A percentile compares a stretch with the other conserved stretches of the same genome.
Evolutionary conservation across 2,888 invertebrate species (phyloP).

Genomic region (Torymus auratus): DNA sequence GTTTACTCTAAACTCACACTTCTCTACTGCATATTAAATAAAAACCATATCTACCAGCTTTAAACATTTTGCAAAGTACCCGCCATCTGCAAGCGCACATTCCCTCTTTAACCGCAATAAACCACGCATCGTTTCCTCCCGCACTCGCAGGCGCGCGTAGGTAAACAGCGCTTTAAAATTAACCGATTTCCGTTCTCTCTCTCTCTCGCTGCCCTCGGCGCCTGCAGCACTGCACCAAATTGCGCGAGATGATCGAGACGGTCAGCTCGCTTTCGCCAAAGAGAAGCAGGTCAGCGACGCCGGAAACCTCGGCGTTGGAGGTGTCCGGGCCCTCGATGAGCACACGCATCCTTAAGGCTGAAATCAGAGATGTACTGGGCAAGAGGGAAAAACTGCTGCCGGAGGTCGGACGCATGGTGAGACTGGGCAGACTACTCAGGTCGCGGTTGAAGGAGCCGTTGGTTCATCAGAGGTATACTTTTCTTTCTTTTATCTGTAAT

Average conservation of each 20-base stretch:
- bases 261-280: conserved; percentile 70
- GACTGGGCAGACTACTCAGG: conserved; percentile 83
- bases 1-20: no score
- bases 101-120: no score
- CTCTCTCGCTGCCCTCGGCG: background rate
- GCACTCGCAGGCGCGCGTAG: background rate
- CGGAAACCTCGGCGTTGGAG: background rate
- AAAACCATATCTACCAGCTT: no score
- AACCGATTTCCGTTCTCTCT: conserved; percentile 20
- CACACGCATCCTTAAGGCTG: conserved; percentile 45
- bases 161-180: conserved; percentile 40
- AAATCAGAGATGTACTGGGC: conserved; percentile 79
- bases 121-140: background rate
- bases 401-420: conserved; percentile 85
- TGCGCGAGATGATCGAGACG: conserved; percentile 81
- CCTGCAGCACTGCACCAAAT: conserved; percentile 80
- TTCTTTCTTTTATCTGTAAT: no score
- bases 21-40: no score
- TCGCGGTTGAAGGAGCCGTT: conserved; percentile 83
- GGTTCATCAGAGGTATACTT: conserved; percentile 67
- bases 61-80: no score
- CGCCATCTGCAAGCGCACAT: no score
- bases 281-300: conserved; percentile 55
- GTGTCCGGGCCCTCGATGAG: no score
- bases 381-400: conserved; percentile 82